Evolutionary conservation across 2,888 invertebrate genomes (phyloP), one percentile per base, ranked within the genome.

Genomic region (Hedya salicella): DNA sequence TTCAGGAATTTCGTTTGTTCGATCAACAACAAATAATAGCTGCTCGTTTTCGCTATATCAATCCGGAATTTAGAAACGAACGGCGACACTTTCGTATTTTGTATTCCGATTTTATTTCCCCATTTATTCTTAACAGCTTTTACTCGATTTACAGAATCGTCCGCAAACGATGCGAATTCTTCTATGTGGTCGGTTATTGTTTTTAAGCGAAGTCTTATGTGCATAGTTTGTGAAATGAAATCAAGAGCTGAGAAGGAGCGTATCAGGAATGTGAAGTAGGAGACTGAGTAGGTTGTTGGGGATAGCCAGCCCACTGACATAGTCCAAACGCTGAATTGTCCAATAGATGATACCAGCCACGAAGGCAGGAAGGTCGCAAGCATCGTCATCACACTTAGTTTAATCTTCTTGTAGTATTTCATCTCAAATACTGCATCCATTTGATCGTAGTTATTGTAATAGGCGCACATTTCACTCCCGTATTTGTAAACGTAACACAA

Each of bases 401-500:
- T 36, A n/a, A 59, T 49, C 3, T 39, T 5, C 3, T 39, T 48
- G 16, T 25, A 21, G 36, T 39, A 25, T 16, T 39, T 59, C 36
- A 59, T 59, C 11, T 36, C 25, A 6, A 21, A 14, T 13, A 39
- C 21, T 39, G 14, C 11, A 48, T 59, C 59, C 39, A 59, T 39
- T 39, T 25, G 21, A n/a, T 48, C 59, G 39, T 39, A 48, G 36
- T 48, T 48, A 21, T 16, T 19, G 17, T 39, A 59, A 13, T 59
- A 59, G 0, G 48, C 14, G 39, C 48, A 21, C 36, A 59, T 39
- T 14, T 39, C 6, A 32, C 13, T 39, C 0, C 39, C 32, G 13
- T 39, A 59, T n/a, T 59, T 59, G 48, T 21, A 59, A 11, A 49
- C 48, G 1, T 39, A 59, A 5, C 14, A 49, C 9, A 59, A 48